Base-by-base conservation (phyloP, 2,888 invertebrate species). In the Mythimna lalbum region DNA sequence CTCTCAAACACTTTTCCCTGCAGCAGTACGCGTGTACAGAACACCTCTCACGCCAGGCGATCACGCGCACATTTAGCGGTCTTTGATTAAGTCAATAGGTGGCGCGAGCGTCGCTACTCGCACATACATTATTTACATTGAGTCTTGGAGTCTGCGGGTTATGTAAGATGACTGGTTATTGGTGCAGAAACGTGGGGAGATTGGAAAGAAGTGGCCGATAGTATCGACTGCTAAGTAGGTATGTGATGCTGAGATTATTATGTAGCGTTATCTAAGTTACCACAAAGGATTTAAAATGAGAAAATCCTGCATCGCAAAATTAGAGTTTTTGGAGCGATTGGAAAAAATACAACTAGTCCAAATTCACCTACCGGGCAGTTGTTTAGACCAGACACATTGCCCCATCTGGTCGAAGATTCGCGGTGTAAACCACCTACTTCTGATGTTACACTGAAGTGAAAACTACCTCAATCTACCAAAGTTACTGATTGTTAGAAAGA, bases 51-150 rank as follows among this genome's bases (percentile, higher is more conserved):
- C 83, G 83, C 75, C 73, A 74, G 76, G 81, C 76, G 84, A 83
- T 84, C 85, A 86, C 82, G 81, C 67, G 73, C 84, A 81, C 81
- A 83, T 81, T 83, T 85, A 87, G 86, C 77, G 73, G 71, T 85
- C 84, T 85, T 82, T 87, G 88, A 91, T 91, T 90, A 90, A 90
- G 90, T 91, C 91, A 90, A 91, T 90, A 90, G 90, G 78, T 88
- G 86, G 84, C 86, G 85, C 17, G 43, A 43, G 43, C 55, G 63
- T 63, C 76, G 77, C 67, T 69, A 63, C 68, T 73, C 65, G 68
- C 72, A 73, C 79, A 76, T 69, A 83, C 86, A 84, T 89, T 89
- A 88, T 82, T 82, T 84, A 85, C 84, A 84, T 69, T 63, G 62
- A 56, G 64, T 36, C 43, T 72, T 39, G 64, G 50, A 63, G 72